Evolutionary conservation across 2,113 vertebrate species (phyloP), one percentile per base, ranked within the genome.

Genomic region (Regulus satrapa): DNA sequence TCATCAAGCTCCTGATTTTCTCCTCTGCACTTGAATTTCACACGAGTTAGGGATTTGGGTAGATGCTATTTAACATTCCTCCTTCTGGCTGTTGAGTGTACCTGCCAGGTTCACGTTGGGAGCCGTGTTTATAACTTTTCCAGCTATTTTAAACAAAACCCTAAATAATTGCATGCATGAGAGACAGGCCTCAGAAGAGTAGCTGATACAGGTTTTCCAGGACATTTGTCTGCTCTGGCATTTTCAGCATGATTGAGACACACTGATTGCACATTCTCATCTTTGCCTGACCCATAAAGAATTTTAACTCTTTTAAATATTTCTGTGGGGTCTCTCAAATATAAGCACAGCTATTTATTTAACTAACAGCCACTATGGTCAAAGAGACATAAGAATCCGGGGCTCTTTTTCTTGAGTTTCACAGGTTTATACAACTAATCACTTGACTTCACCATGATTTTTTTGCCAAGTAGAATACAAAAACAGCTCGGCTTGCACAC

Each of bases 1-100:
- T 97, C 96, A 96, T 94, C 92, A 96, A 92, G 85, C 75, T 95
- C 85, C 93, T 56, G 94, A 95, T 94, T 97, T 97, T 96, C 93
- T 92, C 94, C 71, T 90, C 26, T 24, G 73, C 81, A 78, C 89
- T 91, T 87, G 94, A 97, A 96, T 96, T 97, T 95, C 95, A 97
- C 86, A 93, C 10, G 1, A 89, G 95, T 95, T 93, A 77, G 43
- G 71, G 68, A 85, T 84, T 81, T 94, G 52, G 36, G 45, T 32
- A 85, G 94, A 92, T 71, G n/a, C 68, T 96, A 64, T 92, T 95
- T 97, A 93, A 82, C 62, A 85, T 78, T 92, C 64, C 36, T 69
- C 26, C 51, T 85, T 29, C 75, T 36, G 75, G 32, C 41, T 79
- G n/a, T 51, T 77, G 51, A 48, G 45, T 2, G 0, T 67, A 93